phyloP scores from a whole-genome alignment of 2,888 invertebrate genomes.

The Ophioninae sp. region DNA sequence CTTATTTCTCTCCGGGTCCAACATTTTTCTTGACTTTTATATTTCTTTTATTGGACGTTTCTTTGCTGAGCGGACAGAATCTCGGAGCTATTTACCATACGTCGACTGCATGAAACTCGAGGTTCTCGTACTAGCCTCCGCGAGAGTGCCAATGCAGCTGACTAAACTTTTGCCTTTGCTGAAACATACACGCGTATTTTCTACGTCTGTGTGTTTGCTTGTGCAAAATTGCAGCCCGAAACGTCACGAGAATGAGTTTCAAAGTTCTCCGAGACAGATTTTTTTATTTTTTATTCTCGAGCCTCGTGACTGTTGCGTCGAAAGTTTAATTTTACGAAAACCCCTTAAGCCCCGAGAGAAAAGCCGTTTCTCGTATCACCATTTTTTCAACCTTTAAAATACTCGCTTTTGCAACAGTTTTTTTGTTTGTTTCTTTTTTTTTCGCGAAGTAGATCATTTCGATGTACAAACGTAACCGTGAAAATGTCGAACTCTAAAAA shows the following conservation, averaged over 20 bases:
- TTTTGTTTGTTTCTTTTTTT: background rate
- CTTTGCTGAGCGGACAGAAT: conserved; percentile 38
- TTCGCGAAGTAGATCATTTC: background rate
- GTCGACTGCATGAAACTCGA: conserved; percentile 41
- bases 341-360: background rate
- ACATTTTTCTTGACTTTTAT: conserved; percentile 1
- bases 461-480: background rate
- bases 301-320: conserved; percentile 1
- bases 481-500: too few relatives aligned
- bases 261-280: conserved; percentile 29
- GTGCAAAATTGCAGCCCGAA: conserved; percentile 31
- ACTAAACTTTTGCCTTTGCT: conserved; percentile 50
- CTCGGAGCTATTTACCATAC: conserved; percentile 57
- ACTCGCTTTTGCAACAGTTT: background rate
- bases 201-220: background rate
- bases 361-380: background rate
- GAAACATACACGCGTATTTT: background rate
- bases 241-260: conserved; percentile 52
- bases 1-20: background rate
- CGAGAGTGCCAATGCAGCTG: conserved; percentile 43
- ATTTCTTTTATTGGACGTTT: conserved; percentile 18
- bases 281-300: conserved; percentile 14
- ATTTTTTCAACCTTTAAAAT: conserved; percentile 2
- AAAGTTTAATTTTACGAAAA: conserved; percentile 39
- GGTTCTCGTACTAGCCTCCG: conserved; percentile 37